phyloP scores from a whole-genome alignment of 2,113 vertebrate genomes.

The Nothocercus nigrocapillus region DNA sequence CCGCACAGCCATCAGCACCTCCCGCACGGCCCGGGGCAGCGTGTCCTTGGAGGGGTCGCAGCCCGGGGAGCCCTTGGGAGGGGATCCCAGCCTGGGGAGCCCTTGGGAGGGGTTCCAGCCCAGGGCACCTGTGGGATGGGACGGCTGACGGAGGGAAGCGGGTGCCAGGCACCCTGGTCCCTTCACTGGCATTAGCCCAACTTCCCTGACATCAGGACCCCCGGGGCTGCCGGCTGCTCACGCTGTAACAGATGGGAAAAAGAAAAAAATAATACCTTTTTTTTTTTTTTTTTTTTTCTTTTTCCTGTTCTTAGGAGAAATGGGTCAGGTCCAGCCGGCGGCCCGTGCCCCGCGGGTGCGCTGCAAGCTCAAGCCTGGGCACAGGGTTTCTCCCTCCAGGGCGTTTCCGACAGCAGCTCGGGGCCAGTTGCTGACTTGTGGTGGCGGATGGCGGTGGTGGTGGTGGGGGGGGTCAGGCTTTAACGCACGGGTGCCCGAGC shows the following conservation, averaged over 20 bases:
- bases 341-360: fast-evolving
- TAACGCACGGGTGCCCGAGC: neutral
- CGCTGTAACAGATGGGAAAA: neutral
- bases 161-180: neutral
- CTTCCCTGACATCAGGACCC: neutral
- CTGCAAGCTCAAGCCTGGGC: fast-evolving
- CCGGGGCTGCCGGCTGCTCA: neutral
- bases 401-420: fast-evolving
- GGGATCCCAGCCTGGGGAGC: neutral
- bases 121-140: no score
- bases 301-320: neutral
- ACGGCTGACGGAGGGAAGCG: fast-evolving
- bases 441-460: neutral
- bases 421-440: neutral
- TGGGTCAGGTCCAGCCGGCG: neutral
- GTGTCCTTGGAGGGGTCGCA: neutral
- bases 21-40: neutral
- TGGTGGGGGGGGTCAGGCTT: neutral
- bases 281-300: neutral
- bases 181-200: neutral
- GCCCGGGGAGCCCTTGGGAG: fast-evolving
- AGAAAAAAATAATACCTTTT: neutral
- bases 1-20: neutral
- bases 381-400: neutral
- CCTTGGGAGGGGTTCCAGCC: no score